Base-by-base conservation (phyloP, 2,113 vertebrate species). In the Nothoprocta pentlandii region DNA sequence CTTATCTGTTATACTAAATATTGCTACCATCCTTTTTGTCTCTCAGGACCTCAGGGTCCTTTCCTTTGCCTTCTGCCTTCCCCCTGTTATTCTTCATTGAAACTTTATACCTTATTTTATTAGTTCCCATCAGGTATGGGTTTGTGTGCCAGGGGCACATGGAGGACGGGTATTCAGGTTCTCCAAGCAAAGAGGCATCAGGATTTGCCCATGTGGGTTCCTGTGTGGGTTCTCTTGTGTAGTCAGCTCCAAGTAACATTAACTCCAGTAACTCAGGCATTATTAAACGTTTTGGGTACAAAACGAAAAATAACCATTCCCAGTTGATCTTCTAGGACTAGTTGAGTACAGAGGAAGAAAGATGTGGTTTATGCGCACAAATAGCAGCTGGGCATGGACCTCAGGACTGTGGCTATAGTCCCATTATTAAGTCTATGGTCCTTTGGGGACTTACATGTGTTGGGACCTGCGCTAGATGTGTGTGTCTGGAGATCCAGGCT, bases 121-220 rank as follows among this genome's bases (percentile, higher is more conserved):
- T 34, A 22, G 1, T 14, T 25, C 64, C 0, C 1, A 26, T 49
- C 25, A 28, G 14, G 1, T 63, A 30, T 5, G 8, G 28, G 10
- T 56, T 56, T 46, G 66, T 58, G 46, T 82, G 53, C 68, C 47
- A 56, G 49, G 41, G 32, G 34, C n/a, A 26, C 12, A 54, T 25
- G 26, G 30, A 21, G 44, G 63, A 42, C 25, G 47, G 21, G 5
- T 28, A 30, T 13, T 76, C 16, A 7, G 54, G 30, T 32, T 34
- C 47, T 76, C 36, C 26, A 70, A 47, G 56, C 51, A 53, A 56
- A 42, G 63, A 59, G 15, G 44, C 64, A 58, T 53, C 69, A 70
- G 49, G 46, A 58, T 63, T 67, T 82, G n/a, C 28, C 54, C 28
- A 16, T 30, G 15, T 56, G 54, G 26, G 28, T 54, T 54, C 46